Evolutionary conservation across 37 sponge, comb jelly and placozoan species (phyloP).

Genomic region (Bolinopsis microptera): DNA sequence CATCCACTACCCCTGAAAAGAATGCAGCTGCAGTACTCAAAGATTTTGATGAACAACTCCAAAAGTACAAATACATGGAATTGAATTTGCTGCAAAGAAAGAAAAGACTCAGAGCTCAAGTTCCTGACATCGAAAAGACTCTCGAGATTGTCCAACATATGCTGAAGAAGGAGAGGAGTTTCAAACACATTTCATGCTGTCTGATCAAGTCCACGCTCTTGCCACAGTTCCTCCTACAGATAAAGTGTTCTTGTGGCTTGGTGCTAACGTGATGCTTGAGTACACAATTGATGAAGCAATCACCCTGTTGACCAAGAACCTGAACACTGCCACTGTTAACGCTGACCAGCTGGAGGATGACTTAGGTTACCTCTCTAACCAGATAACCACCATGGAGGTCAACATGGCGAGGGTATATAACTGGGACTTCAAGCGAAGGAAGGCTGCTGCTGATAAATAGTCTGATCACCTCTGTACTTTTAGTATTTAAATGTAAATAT

Average conservation of each 20-base stretch:
- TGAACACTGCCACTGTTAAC: slow-evolving; percentile 70
- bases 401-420: slow-evolving; percentile 96
- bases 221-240: slow-evolving; percentile 84
- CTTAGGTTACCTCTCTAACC: slow-evolving; percentile 81
- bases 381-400: slow-evolving; percentile 93
- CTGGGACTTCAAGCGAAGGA: slow-evolving; percentile 92
- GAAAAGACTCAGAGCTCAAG: slow-evolving; percentile 75
- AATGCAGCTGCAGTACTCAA: slow-evolving; percentile 72
- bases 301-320: slow-evolving; percentile 77
- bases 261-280: slow-evolving; percentile 97
- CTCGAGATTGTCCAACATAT: slow-evolving; percentile 71
- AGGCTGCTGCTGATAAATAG: slow-evolving; percentile 43
- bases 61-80: slow-evolving; percentile 93
- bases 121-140: slow-evolving; percentile 83
- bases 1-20: slow-evolving; percentile 75
- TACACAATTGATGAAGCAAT: slow-evolving; percentile 86
- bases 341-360: slow-evolving; percentile 75
- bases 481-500: background rate
- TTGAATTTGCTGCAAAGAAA: slow-evolving; percentile 79
- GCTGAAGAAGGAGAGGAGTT: slow-evolving; percentile 65
- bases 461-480: background rate
- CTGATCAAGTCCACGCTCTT: slow-evolving; percentile 80
- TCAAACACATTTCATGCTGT: slow-evolving; percentile 78
- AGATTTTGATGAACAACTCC: slow-evolving; percentile 87
- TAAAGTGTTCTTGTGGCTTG: slow-evolving; percentile 87